These are phyloP conservation scores for Ophiothrix spiculata DNA, from an alignment of 35 echinoderm and acorn worm genomes.

Conservation along the genomic window DNA sequence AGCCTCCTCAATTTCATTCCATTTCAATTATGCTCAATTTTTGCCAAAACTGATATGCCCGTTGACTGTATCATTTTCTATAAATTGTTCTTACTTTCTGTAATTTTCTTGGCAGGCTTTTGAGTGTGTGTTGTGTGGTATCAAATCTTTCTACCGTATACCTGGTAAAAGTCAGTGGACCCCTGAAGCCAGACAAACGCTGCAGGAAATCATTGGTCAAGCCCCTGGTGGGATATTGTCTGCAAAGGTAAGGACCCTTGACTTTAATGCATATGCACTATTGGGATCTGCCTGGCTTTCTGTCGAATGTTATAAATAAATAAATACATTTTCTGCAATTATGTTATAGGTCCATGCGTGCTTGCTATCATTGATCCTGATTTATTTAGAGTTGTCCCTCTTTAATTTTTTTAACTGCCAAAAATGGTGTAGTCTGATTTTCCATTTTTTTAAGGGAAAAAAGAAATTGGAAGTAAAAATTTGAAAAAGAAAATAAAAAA, in stretches of 20 bases:
- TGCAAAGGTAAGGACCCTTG: conserved; percentile 66
- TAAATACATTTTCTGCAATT: too few species aligned
- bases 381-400: too few species aligned
- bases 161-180: conserved; percentile 63
- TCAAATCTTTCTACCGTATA: conserved; percentile 63
- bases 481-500: background rate
- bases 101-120: conserved; percentile 48
- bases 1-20: too few species aligned
- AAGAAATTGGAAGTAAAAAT: background rate
- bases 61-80: background rate
- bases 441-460: background rate
- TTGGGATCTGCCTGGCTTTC: too few species aligned
- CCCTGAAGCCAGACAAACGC: conserved; percentile 57
- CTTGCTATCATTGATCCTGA: too few species aligned
- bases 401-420: background rate
- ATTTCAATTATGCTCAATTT: too few species aligned
- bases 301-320: too few species aligned
- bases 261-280: too few species aligned
- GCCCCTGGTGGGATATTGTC: conserved; percentile 18
- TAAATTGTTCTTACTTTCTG: background rate
- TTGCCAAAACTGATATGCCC: too few species aligned
- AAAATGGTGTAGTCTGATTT: background rate
- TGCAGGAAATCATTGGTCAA: conserved; percentile 22
- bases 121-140: conserved; percentile 71
- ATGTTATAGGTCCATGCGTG: too few species aligned